Percentiles rank a stretch among this genome's conserved stretches.
phyloP scores from a whole-genome alignment of 2,113 vertebrate genomes.

The Cygnus atratus region DNA sequence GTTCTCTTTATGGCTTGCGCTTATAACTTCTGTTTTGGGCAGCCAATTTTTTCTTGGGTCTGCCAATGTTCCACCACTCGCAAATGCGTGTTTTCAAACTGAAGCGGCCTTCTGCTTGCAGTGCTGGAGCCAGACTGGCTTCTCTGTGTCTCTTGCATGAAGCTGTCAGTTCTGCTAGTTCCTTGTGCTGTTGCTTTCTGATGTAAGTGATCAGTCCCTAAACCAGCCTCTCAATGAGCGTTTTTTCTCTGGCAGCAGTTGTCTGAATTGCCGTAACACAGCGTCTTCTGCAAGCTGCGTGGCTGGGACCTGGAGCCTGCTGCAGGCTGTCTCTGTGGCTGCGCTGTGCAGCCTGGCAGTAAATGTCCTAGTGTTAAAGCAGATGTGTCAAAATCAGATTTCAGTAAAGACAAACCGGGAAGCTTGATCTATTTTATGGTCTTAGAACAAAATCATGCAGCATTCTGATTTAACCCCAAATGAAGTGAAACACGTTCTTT shows the following conservation, averaged over 20 bases:
- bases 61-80: rapidly evolving
- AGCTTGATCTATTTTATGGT: neutral
- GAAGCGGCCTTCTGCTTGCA: neutral
- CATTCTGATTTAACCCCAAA: neutral
- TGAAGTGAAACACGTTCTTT: neutral
- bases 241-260: neutral
- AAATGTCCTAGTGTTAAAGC: neutral
- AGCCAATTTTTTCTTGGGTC: neutral
- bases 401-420: neutral
- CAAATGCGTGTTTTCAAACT: neutral
- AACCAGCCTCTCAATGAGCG: neutral
- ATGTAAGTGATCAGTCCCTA: neutral
- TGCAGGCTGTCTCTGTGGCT: neutral
- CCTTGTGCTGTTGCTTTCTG: neutral
- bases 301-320: neutral
- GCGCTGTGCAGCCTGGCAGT: neutral
- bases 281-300: neutral
- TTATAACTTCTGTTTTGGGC: neutral
- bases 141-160: neutral
- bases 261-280: neutral
- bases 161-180: neutral
- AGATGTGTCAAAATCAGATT: neutral
- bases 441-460: neutral
- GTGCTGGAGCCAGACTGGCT: neutral
- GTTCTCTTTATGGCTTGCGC: rapidly evolving